These are phyloP conservation scores for Piaya cayana DNA, from an alignment of 2,113 vertebrate genomes.

Conservation along the genomic window DNA sequence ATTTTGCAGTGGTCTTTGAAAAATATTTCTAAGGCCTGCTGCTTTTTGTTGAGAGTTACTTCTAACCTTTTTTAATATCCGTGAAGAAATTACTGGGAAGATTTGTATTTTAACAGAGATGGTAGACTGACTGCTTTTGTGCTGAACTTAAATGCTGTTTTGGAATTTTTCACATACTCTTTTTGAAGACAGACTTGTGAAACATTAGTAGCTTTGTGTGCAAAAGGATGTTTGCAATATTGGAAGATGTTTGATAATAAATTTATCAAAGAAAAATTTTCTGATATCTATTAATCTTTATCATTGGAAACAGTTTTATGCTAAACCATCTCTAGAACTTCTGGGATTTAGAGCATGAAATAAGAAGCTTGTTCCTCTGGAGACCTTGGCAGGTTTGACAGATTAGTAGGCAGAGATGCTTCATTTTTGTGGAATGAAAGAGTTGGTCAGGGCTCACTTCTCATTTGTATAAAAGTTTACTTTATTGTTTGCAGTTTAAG, in stretches of 20 bases:
- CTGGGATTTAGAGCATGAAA: not conserved
- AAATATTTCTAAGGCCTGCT: not conserved
- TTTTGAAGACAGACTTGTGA: not conserved
- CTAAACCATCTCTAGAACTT: not conserved
- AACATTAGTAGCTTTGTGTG: not conserved
- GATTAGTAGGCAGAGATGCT: not conserved
- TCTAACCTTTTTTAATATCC: not conserved
- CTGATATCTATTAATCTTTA: no score
- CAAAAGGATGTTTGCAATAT: not conserved
- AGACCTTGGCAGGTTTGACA: not conserved
- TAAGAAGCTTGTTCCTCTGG: not conserved
- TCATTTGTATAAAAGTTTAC: not conserved
- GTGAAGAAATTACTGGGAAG: not conserved
- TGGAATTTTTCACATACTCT: not conserved
- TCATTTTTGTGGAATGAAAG: not conserved
- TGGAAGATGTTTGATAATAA: not conserved
- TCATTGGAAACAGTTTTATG: not conserved
- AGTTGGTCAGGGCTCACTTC: not conserved
- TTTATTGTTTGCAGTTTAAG: rapidly evolving
- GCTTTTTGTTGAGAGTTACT: not conserved
- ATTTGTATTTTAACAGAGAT: not conserved
- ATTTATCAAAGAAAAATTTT: not conserved
- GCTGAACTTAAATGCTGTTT: not conserved
- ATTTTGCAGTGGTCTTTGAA: not conserved
- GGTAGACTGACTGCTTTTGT: not conserved